A percentile compares a stretch with the other conserved stretches of the same genome.
phyloP scores from a whole-genome alignment of 2,888 invertebrate genomes.

The Diachrysia chrysitis region DNA sequence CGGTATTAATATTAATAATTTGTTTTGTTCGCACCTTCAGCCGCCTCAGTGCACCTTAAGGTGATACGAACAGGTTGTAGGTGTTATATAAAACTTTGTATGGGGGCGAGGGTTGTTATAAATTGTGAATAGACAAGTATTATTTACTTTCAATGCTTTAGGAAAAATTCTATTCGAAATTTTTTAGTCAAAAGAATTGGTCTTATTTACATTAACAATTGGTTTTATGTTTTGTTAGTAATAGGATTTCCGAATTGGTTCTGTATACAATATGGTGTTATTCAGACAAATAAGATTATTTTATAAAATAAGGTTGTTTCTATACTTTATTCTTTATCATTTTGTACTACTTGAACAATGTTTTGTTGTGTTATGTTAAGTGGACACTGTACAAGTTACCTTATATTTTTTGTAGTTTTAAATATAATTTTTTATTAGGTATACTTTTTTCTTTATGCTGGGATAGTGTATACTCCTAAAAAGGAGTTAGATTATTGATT shows the following conservation, averaged over 20 bases:
- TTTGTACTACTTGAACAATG: too few relatives aligned
- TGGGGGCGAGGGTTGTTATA: background rate
- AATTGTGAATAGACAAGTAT: background rate
- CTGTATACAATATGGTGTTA: too few relatives aligned
- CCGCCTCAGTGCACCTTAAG: slow-evolving; percentile 57
- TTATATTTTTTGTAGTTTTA: too few relatives aligned
- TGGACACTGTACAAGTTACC: too few relatives aligned
- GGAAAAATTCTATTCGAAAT: background rate
- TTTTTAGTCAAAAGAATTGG: background rate
- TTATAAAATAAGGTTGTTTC: background rate
- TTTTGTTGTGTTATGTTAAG: too few relatives aligned
- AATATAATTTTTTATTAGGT: too few relatives aligned
- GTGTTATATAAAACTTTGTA: slow-evolving; percentile 32
- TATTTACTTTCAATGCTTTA: background rate
- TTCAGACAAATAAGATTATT: too few relatives aligned
- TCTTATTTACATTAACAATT: background rate
- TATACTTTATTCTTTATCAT: background rate
- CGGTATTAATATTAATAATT: slow-evolving; percentile 68
- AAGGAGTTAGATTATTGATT: too few relatives aligned
- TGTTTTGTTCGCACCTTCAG: slow-evolving; percentile 53
- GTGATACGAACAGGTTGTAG: slow-evolving; percentile 38
- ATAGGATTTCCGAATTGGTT: background rate
- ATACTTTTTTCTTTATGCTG: too few relatives aligned
- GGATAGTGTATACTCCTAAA: too few relatives aligned
- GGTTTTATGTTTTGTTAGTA: background rate